Conservation (phyloP, 2,888 invertebrate genomes). For the Spodoptera picta region DNA sequence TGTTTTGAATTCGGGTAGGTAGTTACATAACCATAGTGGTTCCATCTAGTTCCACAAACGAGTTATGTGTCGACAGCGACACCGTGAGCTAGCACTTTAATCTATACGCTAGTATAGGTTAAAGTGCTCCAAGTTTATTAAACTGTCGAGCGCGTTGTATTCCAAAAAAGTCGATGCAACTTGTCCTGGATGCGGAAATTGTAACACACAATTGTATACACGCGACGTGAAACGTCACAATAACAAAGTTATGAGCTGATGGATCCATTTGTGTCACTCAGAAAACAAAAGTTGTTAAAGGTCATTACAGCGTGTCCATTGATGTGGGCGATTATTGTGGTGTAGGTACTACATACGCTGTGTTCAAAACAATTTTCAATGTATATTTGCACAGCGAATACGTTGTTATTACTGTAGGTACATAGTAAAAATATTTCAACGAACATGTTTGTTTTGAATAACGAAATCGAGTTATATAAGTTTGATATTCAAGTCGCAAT, state of each 20-base stretch:
- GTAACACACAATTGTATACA: slow-evolving; percentile 16
- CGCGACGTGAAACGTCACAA: slow-evolving; percentile 9
- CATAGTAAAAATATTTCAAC: slow-evolving; percentile 3
- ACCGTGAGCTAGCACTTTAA: too few relatives aligned
- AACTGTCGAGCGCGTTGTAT: neutral
- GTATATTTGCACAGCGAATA: slow-evolving; percentile 12
- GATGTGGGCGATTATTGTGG: slow-evolving; percentile 12
- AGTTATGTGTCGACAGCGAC: too few relatives aligned
- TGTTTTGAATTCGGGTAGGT: too few relatives aligned
- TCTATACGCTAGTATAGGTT: too few relatives aligned
- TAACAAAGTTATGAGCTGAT: slow-evolving; percentile 8
- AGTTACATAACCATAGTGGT: too few relatives aligned
- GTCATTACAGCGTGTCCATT: slow-evolving; percentile 10
- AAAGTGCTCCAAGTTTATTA: too few relatives aligned
- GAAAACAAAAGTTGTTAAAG: slow-evolving; percentile 21
- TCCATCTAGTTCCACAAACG: too few relatives aligned
- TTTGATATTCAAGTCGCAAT: neutral
- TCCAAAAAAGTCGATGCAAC: slow-evolving; percentile 5
- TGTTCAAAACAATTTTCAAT: slow-evolving; percentile 6
- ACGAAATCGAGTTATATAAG: neutral
- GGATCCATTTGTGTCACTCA: slow-evolving; percentile 12
- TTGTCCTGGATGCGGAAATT: slow-evolving; percentile 14
- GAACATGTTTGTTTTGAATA: slow-evolving; percentile 3
- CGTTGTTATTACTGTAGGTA: neutral
- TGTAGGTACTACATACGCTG: slow-evolving; percentile 1